A percentile compares a stretch with the other conserved stretches of the same genome.
These are phyloP conservation scores for Nasonia giraulti DNA, from an alignment of 1,140 invertebrate species.

Conservation along the genomic window DNA sequence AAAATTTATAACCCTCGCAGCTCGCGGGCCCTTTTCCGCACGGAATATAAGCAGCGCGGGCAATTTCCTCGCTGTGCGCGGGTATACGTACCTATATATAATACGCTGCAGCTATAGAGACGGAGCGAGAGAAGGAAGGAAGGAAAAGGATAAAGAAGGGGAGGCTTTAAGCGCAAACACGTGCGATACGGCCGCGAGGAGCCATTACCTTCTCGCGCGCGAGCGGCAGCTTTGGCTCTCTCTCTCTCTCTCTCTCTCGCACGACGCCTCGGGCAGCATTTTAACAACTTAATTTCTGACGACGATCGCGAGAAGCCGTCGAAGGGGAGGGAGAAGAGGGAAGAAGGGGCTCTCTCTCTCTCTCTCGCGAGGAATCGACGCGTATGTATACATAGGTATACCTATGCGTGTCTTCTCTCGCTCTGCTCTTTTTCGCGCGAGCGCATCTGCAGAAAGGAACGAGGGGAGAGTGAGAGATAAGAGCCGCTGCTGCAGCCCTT, in stretches of 20 bases:
- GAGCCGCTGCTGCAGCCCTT: background rate
- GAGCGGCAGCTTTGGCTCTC: background rate
- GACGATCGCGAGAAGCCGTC: slow-evolving; percentile 45
- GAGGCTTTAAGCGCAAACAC: slow-evolving; percentile 46
- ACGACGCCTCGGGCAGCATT: slow-evolving; percentile 52
- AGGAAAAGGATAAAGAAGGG: background rate
- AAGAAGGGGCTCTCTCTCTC: background rate
- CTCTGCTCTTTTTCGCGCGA: background rate
- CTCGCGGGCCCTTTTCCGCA: no score
- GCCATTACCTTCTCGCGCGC: slow-evolving; percentile 45
- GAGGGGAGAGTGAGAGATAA: background rate
- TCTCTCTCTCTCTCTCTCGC: background rate
- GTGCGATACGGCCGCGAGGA: slow-evolving; percentile 52
- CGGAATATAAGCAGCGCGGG: no score
- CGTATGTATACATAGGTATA: background rate
- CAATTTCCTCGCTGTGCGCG: no score
- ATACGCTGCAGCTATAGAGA: no score
- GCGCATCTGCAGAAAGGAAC: background rate
- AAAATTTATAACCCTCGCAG: background rate
- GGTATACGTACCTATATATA: no score
- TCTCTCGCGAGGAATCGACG: background rate
- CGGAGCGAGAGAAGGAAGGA: background rate
- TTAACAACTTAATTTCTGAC: slow-evolving; percentile 54
- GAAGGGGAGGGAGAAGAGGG: background rate
- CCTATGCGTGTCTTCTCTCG: background rate